Evolutionary conservation across 2,888 invertebrate species (phyloP), one percentile per base, ranked within the genome.

Genomic region (Didymodactylos carnosus): DNA sequence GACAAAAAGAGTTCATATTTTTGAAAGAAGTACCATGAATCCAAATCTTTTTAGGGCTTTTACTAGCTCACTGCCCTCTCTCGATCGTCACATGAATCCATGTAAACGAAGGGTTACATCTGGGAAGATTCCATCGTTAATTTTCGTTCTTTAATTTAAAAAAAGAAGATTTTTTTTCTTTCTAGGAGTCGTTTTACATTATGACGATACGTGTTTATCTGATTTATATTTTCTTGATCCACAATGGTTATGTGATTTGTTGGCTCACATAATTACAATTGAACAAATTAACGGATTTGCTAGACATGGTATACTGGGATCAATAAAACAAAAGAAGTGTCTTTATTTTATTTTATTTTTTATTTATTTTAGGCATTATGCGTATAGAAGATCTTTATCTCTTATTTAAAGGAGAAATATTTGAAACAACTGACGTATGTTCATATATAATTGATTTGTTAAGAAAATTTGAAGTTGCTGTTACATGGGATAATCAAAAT

Each of bases 161-260:
- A 75, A 0, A 23, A 23, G 49, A n/a, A 14, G 40, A 72, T 51
- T 72, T 49, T 25, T n/a, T n/a, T n/a, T n/a, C n/a, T 78, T 81
- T 49, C 81, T 76, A 90, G 90, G 92, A 43, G 92, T 97, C 3
- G 85, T 97, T 13, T 86, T 95, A 2, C 82, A 83, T 76, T 83
- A 82, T 77, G 81, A 82, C 72, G 83, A 83, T 73, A 77, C 79
- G 4, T 77, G 79, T 29, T 78, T 83, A 41, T 78, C 78, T 80
- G 94, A 97, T 84, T 86, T 94, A 71, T 95, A 94, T 84, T 98
- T 98, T 84, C 85, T 98, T 69, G 91, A 94, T 83, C 95, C 97
- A 0, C 97, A 98, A 82, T 98, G 97, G 97, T 86, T 98, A 53
- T 97, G 95, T 84, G 97, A 98, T 82, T 91, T 95, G 87, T 83